Percentiles rank a stretch among this genome's conserved stretches.
Evolutionary conservation across 30 jellyfish, hydroid and myxozoan genomes (phyloP).

Genomic region (Calvadosia cruxmelitensis): DNA sequence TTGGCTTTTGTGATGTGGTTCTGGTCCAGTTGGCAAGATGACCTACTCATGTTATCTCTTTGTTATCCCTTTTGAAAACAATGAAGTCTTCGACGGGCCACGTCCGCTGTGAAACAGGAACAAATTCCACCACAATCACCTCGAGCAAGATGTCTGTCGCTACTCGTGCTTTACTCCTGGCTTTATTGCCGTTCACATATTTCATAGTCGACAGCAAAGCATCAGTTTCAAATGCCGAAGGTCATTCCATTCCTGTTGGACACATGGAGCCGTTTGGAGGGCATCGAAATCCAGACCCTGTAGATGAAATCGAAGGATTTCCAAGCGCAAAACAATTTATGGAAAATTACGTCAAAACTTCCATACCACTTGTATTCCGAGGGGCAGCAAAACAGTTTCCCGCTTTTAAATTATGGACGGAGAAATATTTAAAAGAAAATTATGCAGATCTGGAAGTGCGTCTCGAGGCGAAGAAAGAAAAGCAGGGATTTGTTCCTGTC

Average conservation of each 20-base stretch:
- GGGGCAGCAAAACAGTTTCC: constrained; percentile 46
- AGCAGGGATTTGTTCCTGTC: constrained; percentile 13
- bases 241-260: constrained; percentile 26
- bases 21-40: too few relatives aligned
- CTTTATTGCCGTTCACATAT: too few relatives aligned
- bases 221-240: background rate
- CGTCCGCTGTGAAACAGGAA: too few relatives aligned
- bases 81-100: too few relatives aligned
- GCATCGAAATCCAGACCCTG: constrained; percentile 40
- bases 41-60: too few relatives aligned
- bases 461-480: constrained; percentile 29
- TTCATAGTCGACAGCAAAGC: too few relatives aligned
- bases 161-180: too few relatives aligned
- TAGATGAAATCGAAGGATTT: constrained; percentile 53
- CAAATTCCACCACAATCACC: too few relatives aligned
- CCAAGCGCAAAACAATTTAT: constrained; percentile 4
- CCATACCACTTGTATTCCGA: constrained; percentile 10
- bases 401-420: constrained; percentile 46
- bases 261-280: constrained; percentile 81
- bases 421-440: constrained; percentile 27
- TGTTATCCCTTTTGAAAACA: too few relatives aligned
- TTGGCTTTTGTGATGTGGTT: too few relatives aligned
- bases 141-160: too few relatives aligned
- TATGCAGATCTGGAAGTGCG: constrained; percentile 52
- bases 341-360: background rate